Evolutionary conservation across 2,113 vertebrate species (phyloP).

Genomic region (Spheniscus mendiculus): DNA sequence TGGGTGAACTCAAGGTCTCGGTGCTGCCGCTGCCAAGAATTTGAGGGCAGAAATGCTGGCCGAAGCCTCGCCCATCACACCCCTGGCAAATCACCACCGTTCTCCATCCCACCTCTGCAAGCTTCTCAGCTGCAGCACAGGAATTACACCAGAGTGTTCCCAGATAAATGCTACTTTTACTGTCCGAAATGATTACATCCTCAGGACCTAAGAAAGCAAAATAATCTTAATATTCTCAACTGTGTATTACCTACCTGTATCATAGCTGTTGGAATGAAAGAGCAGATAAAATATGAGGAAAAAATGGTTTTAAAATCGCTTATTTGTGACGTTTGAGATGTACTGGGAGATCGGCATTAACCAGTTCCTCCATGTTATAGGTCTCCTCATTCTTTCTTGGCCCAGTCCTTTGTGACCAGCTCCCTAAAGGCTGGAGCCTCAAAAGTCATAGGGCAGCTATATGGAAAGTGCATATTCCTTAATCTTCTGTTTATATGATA

Average conservation of each 20-base stretch:
- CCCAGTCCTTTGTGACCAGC: not conserved
- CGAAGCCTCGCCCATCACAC: fast-evolving
- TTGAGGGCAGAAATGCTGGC: not conserved
- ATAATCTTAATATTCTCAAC: not conserved
- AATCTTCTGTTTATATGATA: not conserved
- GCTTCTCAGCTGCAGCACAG: not conserved
- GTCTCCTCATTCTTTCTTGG: not conserved
- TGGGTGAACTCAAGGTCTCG: not conserved
- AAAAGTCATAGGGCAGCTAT: not conserved
- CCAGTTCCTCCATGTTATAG: not conserved
- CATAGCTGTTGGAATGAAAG: not conserved
- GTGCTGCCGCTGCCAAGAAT: not conserved
- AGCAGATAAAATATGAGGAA: not conserved
- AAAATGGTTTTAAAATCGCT: not conserved
- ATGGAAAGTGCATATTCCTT: not conserved
- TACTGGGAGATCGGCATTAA: not conserved
- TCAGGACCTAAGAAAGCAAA: not conserved
- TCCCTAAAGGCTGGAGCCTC: not conserved
- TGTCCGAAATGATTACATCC: not conserved
- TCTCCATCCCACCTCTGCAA: not conserved
- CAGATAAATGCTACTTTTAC: not conserved
- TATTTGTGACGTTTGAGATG: not conserved
- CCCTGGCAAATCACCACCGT: not conserved
- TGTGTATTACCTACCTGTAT: not conserved
- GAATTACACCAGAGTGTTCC: not conserved